Base-by-base conservation (phyloP, 2,888 invertebrate genomes). In the Xanthorhoe spadicearia region DNA sequence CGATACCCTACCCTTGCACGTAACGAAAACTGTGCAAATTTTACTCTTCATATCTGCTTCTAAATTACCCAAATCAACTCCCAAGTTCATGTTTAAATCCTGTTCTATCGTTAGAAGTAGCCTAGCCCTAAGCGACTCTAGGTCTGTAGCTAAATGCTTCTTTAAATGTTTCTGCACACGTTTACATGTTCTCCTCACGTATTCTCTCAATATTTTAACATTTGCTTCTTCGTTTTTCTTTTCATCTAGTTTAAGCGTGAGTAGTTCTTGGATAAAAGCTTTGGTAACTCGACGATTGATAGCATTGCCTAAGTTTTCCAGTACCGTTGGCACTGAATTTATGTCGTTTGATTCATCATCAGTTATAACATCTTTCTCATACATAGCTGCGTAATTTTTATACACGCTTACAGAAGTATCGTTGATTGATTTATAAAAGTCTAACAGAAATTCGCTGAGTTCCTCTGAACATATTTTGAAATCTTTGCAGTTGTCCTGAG, bases 311-410 rank as follows among this genome's bases (percentile, higher is more conserved):
- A 81, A 59, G 28, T 76, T 74, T 0, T 76, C 73, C 28, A 90
- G 59, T n/a, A 74, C 15, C 9, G 46, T 15, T 0, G 80, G 64
- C 0, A 88, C 77, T 0, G 58, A 59, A 10, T 78, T 68, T 53
- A 81, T 81, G 23, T 84, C 80, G 0, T 69, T 46, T n/a, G 69
- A 78, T 0, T 63, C 69, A 10, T 83, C 83, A 0, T 83, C 83
- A 0, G 73, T 68, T 10, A 77, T 78, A 0, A 84, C 81, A 18
- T 91, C 90, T 65, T 79, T 79, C 0, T 58, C 53, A 55, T 86
- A 92, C 88, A 91, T 90, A 10, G 83, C 83, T 46, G 78, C 83
- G 55, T 89, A 91, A 64, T 86, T 86, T 32, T 67, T 80, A 46
- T 89, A 78, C 0, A 79, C 77, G 17, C 76, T 82, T 0, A 83